Conservation (phyloP, 2,888 invertebrate species). For the Drosophila nr. fundita region DNA sequence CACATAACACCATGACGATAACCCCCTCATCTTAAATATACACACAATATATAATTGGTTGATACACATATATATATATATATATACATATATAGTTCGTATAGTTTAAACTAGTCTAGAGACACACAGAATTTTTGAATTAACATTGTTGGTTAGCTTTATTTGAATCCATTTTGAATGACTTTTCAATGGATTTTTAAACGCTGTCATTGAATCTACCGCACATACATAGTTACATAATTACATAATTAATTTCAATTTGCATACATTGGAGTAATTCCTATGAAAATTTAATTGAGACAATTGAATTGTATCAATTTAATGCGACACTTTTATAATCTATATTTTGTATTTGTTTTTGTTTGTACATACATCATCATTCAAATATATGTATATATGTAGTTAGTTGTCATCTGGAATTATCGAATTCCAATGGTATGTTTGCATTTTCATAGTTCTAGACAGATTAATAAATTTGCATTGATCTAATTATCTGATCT, state of each 20-base stretch:
- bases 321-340: slow-evolving; percentile 4
- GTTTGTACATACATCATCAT: not conserved
- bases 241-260: not conserved
- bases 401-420: not conserved
- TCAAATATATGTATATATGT: too few species aligned
- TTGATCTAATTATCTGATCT: slow-evolving; percentile 5
- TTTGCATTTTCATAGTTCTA: not conserved
- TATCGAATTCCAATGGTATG: not conserved
- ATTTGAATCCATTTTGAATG: slow-evolving; percentile 20
- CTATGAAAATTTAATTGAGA: slow-evolving; percentile 4
- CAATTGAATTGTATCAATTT: slow-evolving; percentile 10
- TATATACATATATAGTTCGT: not conserved
- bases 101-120: slow-evolving; percentile 8
- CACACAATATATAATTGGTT: not conserved
- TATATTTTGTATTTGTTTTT: not conserved
- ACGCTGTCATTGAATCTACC: slow-evolving; percentile 1
- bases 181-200: slow-evolving; percentile 7
- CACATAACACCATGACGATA: slow-evolving; percentile 14
- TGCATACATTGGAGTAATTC: not conserved
- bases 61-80: not conserved
- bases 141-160: slow-evolving; percentile 31
- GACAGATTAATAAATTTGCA: not conserved
- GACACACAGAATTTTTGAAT: slow-evolving; percentile 31
- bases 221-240: not conserved
- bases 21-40: not conserved